Percentiles rank a stretch among this genome's conserved stretches.
phyloP scores from a whole-genome alignment of 2,113 vertebrate species.

The Platanista minor region DNA sequence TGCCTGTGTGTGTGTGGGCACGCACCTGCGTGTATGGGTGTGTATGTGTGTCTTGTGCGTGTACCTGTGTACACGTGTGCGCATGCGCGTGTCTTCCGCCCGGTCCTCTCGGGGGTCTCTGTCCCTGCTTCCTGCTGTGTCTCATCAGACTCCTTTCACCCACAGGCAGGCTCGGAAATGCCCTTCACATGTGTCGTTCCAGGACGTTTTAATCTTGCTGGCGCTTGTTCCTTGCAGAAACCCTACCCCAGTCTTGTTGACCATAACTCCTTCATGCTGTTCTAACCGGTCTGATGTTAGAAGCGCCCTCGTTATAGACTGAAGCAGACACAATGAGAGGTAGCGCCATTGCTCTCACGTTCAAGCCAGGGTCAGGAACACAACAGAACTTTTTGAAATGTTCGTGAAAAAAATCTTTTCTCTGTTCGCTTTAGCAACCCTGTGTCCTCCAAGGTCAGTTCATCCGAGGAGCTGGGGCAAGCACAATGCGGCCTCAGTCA shows the following conservation, averaged over 20 bases:
- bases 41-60: background rate
- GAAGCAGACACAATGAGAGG: slow-evolving; percentile 42
- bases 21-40: background rate
- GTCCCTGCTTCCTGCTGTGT: rapidly evolving
- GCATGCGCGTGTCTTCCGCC: background rate
- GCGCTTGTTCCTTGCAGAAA: background rate
- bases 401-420: background rate
- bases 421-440: background rate
- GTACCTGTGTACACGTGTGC: background rate
- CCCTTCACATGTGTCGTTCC: background rate
- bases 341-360: background rate
- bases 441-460: background rate
- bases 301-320: background rate
- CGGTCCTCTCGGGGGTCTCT: rapidly evolving
- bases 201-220: background rate
- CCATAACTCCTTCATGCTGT: background rate
- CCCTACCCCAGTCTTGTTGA: background rate
- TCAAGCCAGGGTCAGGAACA: slow-evolving; percentile 2
- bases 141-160: background rate
- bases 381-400: slow-evolving; percentile 38
- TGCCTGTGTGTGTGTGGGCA: rapidly evolving
- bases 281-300: slow-evolving; percentile 20
- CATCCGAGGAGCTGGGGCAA: rapidly evolving
- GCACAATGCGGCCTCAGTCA: rapidly evolving
- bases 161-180: rapidly evolving